phyloP scores from a whole-genome alignment of 2,888 invertebrate species.

The Linnaemya tessellans region DNA sequence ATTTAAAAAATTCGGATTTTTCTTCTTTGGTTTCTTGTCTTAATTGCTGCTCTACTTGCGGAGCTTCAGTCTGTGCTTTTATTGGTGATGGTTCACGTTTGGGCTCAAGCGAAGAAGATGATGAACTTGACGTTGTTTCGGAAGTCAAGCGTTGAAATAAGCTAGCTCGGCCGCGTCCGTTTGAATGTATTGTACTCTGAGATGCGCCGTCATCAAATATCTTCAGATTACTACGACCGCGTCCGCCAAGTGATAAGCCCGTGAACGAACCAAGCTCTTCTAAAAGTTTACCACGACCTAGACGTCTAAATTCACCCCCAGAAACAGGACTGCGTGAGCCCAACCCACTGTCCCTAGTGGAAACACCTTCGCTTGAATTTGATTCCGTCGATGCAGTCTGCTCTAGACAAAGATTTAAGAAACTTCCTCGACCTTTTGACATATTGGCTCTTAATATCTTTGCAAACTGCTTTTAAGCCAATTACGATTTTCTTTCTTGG shows the following conservation, averaged over 20 bases:
- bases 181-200: slow-evolving; percentile 16
- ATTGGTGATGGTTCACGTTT: not conserved
- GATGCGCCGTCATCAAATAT: slow-evolving; percentile 51
- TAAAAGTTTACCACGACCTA: slow-evolving; percentile 76
- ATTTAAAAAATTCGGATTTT: slow-evolving; percentile 46
- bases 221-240: slow-evolving; percentile 60
- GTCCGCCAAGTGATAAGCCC: slow-evolving; percentile 70
- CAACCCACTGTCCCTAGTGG: slow-evolving; percentile 75
- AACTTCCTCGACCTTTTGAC: slow-evolving; percentile 73
- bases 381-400: slow-evolving; percentile 68
- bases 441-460: not conserved
- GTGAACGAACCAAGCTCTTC: slow-evolving; percentile 74
- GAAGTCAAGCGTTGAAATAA: slow-evolving; percentile 60
- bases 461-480: not conserved
- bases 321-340: slow-evolving; percentile 73
- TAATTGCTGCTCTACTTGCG: not conserved
- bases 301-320: slow-evolving; percentile 70
- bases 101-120: slow-evolving; percentile 43
- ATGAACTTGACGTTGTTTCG: slow-evolving; percentile 31
- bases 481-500: not conserved
- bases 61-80: not conserved
- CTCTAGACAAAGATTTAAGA: slow-evolving; percentile 54
- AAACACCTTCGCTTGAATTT: slow-evolving; percentile 71
- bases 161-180: slow-evolving; percentile 72
- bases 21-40: slow-evolving; percentile 41